These are phyloP conservation scores for Synanthedon vespiformis DNA, from an alignment of 2,888 invertebrate genomes.

Conservation along the genomic window DNA sequence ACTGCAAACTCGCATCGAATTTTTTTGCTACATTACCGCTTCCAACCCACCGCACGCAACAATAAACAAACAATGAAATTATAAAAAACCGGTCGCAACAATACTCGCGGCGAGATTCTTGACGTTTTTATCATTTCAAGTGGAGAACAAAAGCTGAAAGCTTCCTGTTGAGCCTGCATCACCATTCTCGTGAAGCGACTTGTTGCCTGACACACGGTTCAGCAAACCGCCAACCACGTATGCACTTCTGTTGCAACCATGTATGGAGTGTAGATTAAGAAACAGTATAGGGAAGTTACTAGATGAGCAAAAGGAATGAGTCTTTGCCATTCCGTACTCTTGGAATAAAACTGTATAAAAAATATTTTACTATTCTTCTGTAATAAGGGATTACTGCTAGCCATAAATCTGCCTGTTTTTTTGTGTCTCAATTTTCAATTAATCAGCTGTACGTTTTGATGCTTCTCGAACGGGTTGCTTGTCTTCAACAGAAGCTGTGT, in stretches of 20 bases:
- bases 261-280: no score
- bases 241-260: no score
- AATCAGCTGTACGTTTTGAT: no score
- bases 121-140: slow-evolving; percentile 67
- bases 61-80: slow-evolving; percentile 44
- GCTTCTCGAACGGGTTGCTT: slow-evolving; percentile 3
- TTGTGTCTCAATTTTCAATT: no score
- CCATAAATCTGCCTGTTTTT: no score
- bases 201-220: slow-evolving; percentile 22
- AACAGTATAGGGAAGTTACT: no score
- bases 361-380: no score
- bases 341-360: no score
- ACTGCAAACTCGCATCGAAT: neutral
- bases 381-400: no score
- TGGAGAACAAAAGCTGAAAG: slow-evolving; percentile 63
- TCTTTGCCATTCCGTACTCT: no score
- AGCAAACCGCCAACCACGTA: neutral
- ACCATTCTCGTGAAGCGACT: slow-evolving; percentile 59
- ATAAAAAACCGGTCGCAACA: slow-evolving; percentile 49
- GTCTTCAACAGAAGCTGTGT: slow-evolving; percentile 10
- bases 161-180: slow-evolving; percentile 66
- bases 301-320: no score
- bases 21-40: neutral
- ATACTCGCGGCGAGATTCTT: slow-evolving; percentile 56
- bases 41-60: slow-evolving; percentile 30